A percentile compares a stretch with the other conserved stretches of the same genome.
Conservation (phyloP, 2,888 invertebrate genomes). For the Nebria salina region DNA sequence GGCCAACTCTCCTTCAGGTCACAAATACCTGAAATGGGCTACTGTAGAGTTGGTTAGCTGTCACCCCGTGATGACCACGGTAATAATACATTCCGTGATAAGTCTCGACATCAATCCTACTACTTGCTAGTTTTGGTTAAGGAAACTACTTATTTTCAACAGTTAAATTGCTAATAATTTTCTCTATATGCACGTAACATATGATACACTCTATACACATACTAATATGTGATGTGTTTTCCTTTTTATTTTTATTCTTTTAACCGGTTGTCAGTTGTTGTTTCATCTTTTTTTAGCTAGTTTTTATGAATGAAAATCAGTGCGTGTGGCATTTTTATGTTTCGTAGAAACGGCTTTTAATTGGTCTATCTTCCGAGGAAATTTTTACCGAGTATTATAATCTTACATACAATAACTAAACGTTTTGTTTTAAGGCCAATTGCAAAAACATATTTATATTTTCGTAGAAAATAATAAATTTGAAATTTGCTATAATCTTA, state of each 20-base stretch:
- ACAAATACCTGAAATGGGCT: background rate
- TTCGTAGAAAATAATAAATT: too few species aligned
- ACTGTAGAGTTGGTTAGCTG: background rate
- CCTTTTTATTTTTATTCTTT: background rate
- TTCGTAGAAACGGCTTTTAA: background rate
- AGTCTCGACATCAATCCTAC: background rate
- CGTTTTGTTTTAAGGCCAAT: background rate
- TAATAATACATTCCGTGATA: constrained; percentile 10
- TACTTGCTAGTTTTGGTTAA: background rate
- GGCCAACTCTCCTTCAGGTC: background rate
- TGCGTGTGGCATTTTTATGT: background rate
- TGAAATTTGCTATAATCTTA: too few species aligned
- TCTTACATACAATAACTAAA: background rate
- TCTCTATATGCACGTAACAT: constrained; percentile 9
- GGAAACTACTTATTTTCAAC: constrained; percentile 15
- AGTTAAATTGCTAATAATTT: constrained; percentile 23
- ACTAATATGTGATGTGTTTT: background rate
- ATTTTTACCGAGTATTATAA: background rate
- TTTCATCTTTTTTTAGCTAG: background rate
- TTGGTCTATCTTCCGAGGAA: background rate
- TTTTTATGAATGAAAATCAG: background rate
- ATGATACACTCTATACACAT: background rate
- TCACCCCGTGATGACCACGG: constrained; percentile 15
- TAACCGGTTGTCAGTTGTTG: background rate
- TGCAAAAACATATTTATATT: background rate